phyloP scores from a whole-genome alignment of 1,140 invertebrate species.

The Grapholita molesta region DNA sequence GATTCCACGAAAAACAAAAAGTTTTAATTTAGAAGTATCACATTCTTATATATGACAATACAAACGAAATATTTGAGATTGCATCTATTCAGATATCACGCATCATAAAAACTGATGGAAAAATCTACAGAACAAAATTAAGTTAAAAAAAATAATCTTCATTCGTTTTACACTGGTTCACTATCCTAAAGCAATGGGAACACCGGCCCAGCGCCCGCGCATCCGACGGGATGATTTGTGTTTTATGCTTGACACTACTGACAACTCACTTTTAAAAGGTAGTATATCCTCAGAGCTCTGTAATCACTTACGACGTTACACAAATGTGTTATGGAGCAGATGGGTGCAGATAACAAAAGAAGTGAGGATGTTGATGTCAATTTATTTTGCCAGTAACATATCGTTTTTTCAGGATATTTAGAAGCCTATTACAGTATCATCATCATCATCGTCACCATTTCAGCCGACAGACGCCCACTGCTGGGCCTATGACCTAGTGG shows the following conservation, averaged over 20 bases:
- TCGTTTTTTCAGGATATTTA: neutral
- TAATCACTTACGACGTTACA: neutral
- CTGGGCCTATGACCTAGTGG: too few relatives aligned
- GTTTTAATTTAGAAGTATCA: too few relatives aligned
- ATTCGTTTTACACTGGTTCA: neutral
- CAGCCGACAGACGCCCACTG: too few relatives aligned
- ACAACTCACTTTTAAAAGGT: neutral
- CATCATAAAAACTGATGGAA: conserved; percentile 29
- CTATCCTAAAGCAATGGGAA: neutral
- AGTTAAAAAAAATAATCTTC: neutral
- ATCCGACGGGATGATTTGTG: neutral
- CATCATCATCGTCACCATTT: neutral
- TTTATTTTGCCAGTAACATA: neutral
- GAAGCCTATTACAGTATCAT: neutral
- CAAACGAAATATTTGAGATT: too few relatives aligned
- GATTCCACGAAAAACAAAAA: too few relatives aligned
- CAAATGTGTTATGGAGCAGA: neutral
- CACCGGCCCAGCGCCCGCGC: neutral
- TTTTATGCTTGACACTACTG: neutral
- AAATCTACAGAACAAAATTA: too few relatives aligned
- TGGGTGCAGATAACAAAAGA: neutral
- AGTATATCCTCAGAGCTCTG: neutral
- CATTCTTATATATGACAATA: too few relatives aligned
- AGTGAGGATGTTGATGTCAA: neutral
- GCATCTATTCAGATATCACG: too few relatives aligned